Evolutionary conservation across 2,888 invertebrate genomes (phyloP), one percentile per base, ranked within the genome.

Genomic region (Leucophenga montana): DNA sequence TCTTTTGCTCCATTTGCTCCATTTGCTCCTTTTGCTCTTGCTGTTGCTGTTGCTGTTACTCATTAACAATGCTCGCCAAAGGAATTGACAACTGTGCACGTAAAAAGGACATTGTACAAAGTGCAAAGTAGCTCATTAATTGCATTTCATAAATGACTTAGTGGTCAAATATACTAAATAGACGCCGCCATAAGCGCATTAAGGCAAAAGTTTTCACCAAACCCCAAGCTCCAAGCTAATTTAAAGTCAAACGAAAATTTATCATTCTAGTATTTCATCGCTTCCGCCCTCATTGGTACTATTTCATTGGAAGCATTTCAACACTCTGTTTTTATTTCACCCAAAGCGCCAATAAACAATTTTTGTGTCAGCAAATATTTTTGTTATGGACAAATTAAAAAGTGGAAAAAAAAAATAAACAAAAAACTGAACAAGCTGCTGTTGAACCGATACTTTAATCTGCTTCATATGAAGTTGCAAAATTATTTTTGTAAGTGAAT

Each of bases 1-100:
- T 2, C 27, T 31, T 22, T 14, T 22, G 57, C 31, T 33, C n/a
- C n/a, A n/a, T 33, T 33, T 33, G 33, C 8, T 20, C 8, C 48
- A 71, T 73, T 50, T 64, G 48, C 22, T 48, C 54, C 20, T 33
- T 9, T 18, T 14, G 11, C 22, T 20, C 27, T 14, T 44, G 18
- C 48, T 61, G 75, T 70, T 70, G 68, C 57, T 54, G 68, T n/a
- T 39, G 44, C 39, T 61, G 16, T 33, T 39, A 39, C 18, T 61
- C 61, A 61, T 61, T 61, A 61, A 61, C 57, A 57, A 1, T n/a
- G 8, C 6, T 53, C 57, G 9, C 8, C 57, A 57, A 31, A 27
- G 57, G 22, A 22, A n/a, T 14, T n/a, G 31, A 6, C 57, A 33
- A n/a, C 16, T 20, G 20, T 39, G 39, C 39, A 27, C 27, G 27